A percentile compares a stretch with the other conserved stretches of the same genome.
Conservation (phyloP, 2,797 vertebrate species). For the Telmatherina bonti region DNA sequence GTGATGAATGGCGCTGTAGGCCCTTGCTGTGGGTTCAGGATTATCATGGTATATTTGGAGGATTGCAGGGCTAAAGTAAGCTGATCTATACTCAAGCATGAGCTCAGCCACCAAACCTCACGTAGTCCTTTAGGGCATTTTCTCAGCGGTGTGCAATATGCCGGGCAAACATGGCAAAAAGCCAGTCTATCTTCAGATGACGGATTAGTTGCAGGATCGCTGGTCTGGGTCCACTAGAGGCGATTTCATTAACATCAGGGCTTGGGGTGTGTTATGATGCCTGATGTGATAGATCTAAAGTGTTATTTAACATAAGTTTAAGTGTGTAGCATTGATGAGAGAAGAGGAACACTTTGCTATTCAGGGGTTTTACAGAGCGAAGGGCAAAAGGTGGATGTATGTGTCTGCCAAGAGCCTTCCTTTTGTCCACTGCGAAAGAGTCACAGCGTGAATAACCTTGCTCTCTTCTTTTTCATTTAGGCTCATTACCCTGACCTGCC, state of each 20-base stretch:
- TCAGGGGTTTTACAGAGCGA: conserved; percentile 10
- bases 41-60: conserved; percentile 54
- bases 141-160: conserved; percentile 11
- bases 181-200: conserved; percentile 37
- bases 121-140: conserved; percentile 5
- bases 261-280: conserved; percentile 7
- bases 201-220: neutral
- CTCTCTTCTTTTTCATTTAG: conserved; percentile 31
- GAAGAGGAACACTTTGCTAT: conserved; percentile 4
- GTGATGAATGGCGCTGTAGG: conserved; percentile 71
- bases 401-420: conserved; percentile 36
- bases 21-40: conserved; percentile 55
- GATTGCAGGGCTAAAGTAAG: conserved; percentile 39
- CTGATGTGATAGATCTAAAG: conserved; percentile 14
- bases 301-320: conserved; percentile 18
- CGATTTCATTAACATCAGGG: conserved; percentile 24
- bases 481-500: conserved; percentile 55
- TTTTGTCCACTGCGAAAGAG: conserved; percentile 59
- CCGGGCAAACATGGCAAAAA: conserved; percentile 14
- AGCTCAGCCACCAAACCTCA: conserved; percentile 28
- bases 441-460: conserved; percentile 27
- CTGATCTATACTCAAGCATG: conserved; percentile 46
- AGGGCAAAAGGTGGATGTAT: conserved; percentile 36
- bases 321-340: conserved; percentile 21
- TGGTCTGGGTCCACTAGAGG: conserved; percentile 4